These are phyloP conservation scores for Microplitis deprimator DNA, from an alignment of 2,888 invertebrate species.

Conservation along the genomic window DNA sequence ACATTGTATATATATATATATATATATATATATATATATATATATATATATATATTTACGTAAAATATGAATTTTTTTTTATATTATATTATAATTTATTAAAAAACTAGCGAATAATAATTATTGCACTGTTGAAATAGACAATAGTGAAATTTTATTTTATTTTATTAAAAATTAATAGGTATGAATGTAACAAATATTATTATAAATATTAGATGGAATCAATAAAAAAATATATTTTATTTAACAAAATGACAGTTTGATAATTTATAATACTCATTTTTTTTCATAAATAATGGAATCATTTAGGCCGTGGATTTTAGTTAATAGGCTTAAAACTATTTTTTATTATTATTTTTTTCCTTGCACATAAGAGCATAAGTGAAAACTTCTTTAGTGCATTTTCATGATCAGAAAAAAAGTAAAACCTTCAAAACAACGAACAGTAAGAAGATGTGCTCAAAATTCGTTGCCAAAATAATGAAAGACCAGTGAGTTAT, in stretches of 20 bases:
- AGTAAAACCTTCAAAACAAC: too few relatives aligned
- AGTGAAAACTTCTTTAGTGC: too few relatives aligned
- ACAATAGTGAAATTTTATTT: not conserved
- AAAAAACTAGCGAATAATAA: not conserved
- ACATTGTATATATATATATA: not conserved
- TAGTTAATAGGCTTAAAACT: too few relatives aligned
- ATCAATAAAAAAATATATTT: not conserved
- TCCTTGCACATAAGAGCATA: too few relatives aligned
- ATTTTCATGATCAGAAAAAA: too few relatives aligned
- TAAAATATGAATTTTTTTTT: not conserved
- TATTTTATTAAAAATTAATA: not conserved
- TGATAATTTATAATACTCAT: not conserved
- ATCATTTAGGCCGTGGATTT: too few relatives aligned
- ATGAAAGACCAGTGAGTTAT: too few relatives aligned
- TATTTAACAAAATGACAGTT: not conserved
- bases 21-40: too few relatives aligned
- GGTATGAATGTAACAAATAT: not conserved
- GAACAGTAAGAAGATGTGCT: too few relatives aligned
- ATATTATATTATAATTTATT: not conserved
- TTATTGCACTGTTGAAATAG: not conserved
- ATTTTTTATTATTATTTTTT: too few relatives aligned
- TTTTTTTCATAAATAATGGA: too few relatives aligned
- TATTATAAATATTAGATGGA: not conserved
- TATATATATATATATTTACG: not conserved
- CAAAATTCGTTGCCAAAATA: too few relatives aligned